phyloP scores from a whole-genome alignment of 1,140 invertebrate species.

The Drosophila ananassae region DNA sequence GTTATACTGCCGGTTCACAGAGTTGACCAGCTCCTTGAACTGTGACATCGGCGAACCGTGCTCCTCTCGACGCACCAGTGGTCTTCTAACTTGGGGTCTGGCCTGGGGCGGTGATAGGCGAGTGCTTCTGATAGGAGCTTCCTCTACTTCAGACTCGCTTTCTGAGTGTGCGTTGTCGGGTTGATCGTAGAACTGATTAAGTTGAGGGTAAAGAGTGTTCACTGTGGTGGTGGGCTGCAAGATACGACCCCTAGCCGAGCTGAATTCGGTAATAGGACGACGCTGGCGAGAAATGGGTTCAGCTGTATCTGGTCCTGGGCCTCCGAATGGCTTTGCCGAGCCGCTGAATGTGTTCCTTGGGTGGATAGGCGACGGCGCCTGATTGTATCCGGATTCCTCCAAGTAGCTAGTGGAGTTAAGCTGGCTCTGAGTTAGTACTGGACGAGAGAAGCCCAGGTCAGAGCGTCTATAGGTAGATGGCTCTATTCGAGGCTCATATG shows the following conservation, averaged over 20 bases:
- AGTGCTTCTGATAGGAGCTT: conserved; percentile 16
- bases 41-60: conserved; percentile 32
- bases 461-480: conserved; percentile 28
- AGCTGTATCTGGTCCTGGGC: not conserved
- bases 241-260: conserved; percentile 31
- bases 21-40: conserved; percentile 34
- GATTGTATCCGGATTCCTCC: conserved; percentile 22
- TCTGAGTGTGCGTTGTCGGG: conserved; percentile 22
- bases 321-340: conserved; percentile 43
- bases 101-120: conserved; percentile 35
- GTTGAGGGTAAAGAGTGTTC: conserved; percentile 56
- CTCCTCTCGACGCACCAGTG: not conserved
- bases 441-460: conserved; percentile 24
- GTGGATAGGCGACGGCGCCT: not conserved
- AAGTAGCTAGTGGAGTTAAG: conserved; percentile 66
- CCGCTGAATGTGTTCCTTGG: conserved; percentile 50
- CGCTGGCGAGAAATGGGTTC: conserved; percentile 24
- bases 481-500: conserved; percentile 40
- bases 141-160: conserved; percentile 50
- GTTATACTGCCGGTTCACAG: conserved; percentile 64
- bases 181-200: conserved; percentile 62
- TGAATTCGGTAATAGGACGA: conserved; percentile 1
- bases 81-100: conserved; percentile 32
- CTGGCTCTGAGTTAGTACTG: conserved; percentile 46
- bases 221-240: conserved; percentile 46